A percentile compares a stretch with the other conserved stretches of the same genome.
Conservation (phyloP, 2,113 vertebrate genomes). For the Triplophysa dalaica region DNA sequence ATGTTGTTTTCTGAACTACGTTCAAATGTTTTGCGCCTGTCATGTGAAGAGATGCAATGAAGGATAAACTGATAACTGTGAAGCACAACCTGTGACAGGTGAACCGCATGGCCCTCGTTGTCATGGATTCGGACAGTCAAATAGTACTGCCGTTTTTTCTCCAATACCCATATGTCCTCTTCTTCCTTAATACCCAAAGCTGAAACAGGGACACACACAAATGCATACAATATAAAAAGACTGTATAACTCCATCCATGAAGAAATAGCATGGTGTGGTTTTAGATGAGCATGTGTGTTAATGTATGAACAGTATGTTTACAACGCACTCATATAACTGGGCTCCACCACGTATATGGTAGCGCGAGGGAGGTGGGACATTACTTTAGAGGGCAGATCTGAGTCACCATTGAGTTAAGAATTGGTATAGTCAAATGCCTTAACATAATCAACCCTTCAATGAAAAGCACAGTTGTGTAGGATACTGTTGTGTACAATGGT, state of each 20-base stretch:
- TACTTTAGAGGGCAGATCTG: constrained; percentile 63
- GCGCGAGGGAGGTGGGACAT: constrained; percentile 63
- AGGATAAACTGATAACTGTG: constrained; percentile 16
- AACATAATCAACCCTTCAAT: background rate
- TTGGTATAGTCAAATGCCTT: background rate
- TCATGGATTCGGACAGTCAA: constrained; percentile 66
- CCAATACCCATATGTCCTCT: constrained; percentile 66
- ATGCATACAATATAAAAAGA: background rate
- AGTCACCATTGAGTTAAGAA: constrained; percentile 19
- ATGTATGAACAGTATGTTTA: background rate
- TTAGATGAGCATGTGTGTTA: background rate
- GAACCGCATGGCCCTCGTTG: constrained; percentile 62
- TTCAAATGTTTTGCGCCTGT: background rate
- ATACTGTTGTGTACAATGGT: constrained; percentile 66
- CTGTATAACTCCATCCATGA: background rate
- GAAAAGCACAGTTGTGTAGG: background rate
- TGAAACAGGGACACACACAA: constrained; percentile 39
- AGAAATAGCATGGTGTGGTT: background rate
- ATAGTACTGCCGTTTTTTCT: constrained; percentile 58
- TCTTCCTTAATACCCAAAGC: constrained; percentile 60
- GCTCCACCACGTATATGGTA: constrained; percentile 63
- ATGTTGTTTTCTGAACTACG: no score
- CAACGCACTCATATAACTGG: constrained; percentile 65
- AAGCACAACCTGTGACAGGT: constrained; percentile 68
- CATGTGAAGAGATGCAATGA: background rate